Conservation (phyloP, 2,888 invertebrate genomes). For the Drosophila buzzatii region DNA sequence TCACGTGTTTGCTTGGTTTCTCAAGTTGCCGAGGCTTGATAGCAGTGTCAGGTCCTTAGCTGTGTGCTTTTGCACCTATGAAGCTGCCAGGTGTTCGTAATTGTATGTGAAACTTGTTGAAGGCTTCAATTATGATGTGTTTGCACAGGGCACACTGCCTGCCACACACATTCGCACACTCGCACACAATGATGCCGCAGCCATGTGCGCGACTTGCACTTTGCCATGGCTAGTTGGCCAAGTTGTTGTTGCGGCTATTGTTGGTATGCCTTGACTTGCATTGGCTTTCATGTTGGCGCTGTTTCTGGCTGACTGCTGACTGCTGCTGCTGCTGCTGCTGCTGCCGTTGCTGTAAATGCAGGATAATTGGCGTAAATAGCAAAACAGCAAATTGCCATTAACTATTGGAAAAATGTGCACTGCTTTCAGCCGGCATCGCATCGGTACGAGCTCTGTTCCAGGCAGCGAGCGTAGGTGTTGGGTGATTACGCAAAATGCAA, state of each 20-base stretch:
- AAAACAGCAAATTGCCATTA: slow-evolving; percentile 81
- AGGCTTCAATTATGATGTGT: slow-evolving; percentile 79
- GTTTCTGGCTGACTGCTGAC: slow-evolving; percentile 39
- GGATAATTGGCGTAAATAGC: slow-evolving; percentile 81
- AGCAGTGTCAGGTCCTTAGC: slow-evolving; percentile 1
- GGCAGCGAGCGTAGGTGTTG: slow-evolving; percentile 60
- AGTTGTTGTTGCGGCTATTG: slow-evolving; percentile 26
- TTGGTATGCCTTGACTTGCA: slow-evolving; percentile 45
- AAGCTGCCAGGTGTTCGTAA: slow-evolving; percentile 57
- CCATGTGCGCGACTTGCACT: slow-evolving; percentile 60
- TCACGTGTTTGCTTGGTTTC: slow-evolving; percentile 8
- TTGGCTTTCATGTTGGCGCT: slow-evolving; percentile 44
- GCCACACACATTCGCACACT: slow-evolving; percentile 17
- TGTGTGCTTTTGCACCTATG: slow-evolving; percentile 38
- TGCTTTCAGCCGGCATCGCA: slow-evolving; percentile 47
- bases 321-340: slow-evolving; percentile 32
- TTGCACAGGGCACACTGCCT: slow-evolving; percentile 40
- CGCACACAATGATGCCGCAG: slow-evolving; percentile 49
- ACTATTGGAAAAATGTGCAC: slow-evolving; percentile 78
- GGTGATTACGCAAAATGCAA: slow-evolving; percentile 79
- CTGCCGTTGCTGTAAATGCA: slow-evolving; percentile 61
- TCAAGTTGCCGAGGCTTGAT: background rate
- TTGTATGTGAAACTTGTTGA: slow-evolving; percentile 79
- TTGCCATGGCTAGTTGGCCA: slow-evolving; percentile 46
- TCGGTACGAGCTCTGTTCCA: slow-evolving; percentile 23